phyloP scores from a whole-genome alignment of 2,888 invertebrate genomes.

The Orthonychiurus folsomi region DNA sequence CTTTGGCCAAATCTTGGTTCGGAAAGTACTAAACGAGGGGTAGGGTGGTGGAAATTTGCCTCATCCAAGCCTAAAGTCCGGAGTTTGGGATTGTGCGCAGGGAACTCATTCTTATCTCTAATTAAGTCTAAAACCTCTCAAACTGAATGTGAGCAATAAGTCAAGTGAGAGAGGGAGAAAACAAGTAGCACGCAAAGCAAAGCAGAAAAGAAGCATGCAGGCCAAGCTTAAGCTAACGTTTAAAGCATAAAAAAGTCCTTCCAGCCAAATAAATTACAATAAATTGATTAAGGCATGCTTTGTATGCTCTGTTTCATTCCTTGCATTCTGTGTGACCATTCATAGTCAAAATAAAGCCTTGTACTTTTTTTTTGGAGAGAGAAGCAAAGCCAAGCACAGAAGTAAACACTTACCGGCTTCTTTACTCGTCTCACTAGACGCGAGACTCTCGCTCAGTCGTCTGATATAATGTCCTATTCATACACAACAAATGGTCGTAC shows the following conservation, averaged over 20 bases:
- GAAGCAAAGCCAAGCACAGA: constrained; percentile 8
- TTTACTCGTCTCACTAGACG: constrained; percentile 21
- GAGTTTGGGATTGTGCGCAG: too few relatives aligned
- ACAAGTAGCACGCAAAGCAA: background rate
- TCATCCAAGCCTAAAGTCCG: background rate
- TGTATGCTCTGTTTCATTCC: background rate
- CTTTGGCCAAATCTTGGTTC: too few relatives aligned
- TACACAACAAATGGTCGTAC: background rate
- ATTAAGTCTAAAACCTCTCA: background rate
- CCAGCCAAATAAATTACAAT: background rate
- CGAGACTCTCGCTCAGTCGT: constrained; percentile 39
- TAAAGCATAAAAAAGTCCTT: background rate
- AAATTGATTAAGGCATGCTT: background rate
- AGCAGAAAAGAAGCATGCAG: too few relatives aligned
- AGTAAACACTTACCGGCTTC: constrained; percentile 33
- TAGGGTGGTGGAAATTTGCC: too few relatives aligned
- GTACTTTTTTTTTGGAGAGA: background rate
- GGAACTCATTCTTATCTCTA: constrained; percentile 1
- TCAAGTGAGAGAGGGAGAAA: background rate
- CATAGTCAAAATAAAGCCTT: background rate
- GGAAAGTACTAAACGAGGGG: too few relatives aligned
- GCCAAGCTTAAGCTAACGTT: too few relatives aligned
- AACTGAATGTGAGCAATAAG: background rate
- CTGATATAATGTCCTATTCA: constrained; percentile 33
- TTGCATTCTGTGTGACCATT: constrained; percentile 1